phyloP scores from a whole-genome alignment of 2,113 vertebrate species.

The Syngnathus scovelli region DNA sequence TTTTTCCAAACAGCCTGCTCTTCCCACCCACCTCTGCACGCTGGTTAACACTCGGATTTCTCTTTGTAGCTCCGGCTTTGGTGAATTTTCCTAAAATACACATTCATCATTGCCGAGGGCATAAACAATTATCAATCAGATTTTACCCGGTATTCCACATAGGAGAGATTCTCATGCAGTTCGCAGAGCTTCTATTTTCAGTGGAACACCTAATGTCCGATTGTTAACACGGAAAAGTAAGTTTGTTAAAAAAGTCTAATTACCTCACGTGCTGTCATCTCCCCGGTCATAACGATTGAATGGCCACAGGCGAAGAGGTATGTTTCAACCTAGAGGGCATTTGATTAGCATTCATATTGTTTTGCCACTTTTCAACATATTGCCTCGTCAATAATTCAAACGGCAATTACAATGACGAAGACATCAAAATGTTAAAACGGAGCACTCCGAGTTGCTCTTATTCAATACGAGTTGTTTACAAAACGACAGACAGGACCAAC shows the following conservation, averaged over 20 bases:
- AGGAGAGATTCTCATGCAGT: slow-evolving; percentile 56
- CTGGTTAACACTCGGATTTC: slow-evolving; percentile 37
- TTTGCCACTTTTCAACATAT: slow-evolving; percentile 55
- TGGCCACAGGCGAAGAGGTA: slow-evolving; percentile 47
- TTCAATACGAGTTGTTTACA: slow-evolving; percentile 50
- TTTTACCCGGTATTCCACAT: slow-evolving; percentile 69
- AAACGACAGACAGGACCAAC: slow-evolving; percentile 57
- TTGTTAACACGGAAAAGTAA: slow-evolving; percentile 48
- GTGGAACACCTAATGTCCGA: slow-evolving; percentile 62
- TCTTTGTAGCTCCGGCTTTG: slow-evolving; percentile 51
- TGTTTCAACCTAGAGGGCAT: slow-evolving; percentile 44
- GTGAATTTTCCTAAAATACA: slow-evolving; percentile 65
- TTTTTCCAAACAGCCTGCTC: slow-evolving; percentile 38
- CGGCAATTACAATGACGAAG: slow-evolving; percentile 65
- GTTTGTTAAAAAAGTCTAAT: slow-evolving; percentile 35
- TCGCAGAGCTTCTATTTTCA: slow-evolving; percentile 62
- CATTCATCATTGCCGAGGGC: slow-evolving; percentile 67
- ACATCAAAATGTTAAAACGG: slow-evolving; percentile 64
- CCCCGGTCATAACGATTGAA: slow-evolving; percentile 41
- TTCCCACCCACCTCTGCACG: slow-evolving; percentile 46
- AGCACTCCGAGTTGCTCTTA: slow-evolving; percentile 33
- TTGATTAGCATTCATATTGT: slow-evolving; percentile 61
- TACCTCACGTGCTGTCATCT: slow-evolving; percentile 45
- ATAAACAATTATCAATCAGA: slow-evolving; percentile 75
- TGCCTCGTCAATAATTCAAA: slow-evolving; percentile 63